These are phyloP conservation scores for Platysteira castanea DNA, from an alignment of 2,113 vertebrate species.

Conservation along the genomic window DNA sequence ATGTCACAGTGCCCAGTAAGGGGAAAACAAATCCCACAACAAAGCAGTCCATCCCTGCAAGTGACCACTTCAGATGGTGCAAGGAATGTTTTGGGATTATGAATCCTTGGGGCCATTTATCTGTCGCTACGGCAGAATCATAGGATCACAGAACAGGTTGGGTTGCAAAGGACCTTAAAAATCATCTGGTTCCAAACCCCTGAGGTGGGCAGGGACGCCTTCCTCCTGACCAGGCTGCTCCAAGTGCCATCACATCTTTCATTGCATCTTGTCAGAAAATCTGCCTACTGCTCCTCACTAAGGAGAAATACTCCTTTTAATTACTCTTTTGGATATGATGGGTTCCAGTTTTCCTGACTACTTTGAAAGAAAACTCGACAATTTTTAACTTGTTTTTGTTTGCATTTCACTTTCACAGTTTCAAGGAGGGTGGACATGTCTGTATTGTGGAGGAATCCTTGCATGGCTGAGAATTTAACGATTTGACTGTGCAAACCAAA, in stretches of 20 bases:
- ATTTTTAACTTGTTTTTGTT: not conserved
- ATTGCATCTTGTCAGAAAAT: not conserved
- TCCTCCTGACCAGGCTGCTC: not conserved
- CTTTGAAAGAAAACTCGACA: not conserved
- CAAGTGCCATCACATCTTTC: not conserved
- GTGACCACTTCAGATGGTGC: not conserved
- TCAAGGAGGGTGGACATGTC: accelerated
- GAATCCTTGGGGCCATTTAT: not conserved
- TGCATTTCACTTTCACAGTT: not conserved
- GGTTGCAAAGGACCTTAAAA: not conserved
- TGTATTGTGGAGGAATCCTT: not conserved
- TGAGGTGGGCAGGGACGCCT: not conserved
- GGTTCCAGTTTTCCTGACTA: not conserved
- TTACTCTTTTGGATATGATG: not conserved
- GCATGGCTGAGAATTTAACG: not conserved
- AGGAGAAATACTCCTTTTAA: not conserved
- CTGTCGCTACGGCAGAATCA: not conserved
- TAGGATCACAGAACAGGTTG: not conserved
- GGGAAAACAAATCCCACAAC: not conserved
- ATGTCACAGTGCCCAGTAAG: not conserved
- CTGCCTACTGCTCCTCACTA: not conserved
- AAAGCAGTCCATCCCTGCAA: not conserved
- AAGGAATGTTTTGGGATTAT: not conserved
- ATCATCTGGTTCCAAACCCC: accelerated
- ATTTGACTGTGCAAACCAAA: not conserved